Conservation (phyloP, 1,140 invertebrate species). For the Drosophila parvula region DNA sequence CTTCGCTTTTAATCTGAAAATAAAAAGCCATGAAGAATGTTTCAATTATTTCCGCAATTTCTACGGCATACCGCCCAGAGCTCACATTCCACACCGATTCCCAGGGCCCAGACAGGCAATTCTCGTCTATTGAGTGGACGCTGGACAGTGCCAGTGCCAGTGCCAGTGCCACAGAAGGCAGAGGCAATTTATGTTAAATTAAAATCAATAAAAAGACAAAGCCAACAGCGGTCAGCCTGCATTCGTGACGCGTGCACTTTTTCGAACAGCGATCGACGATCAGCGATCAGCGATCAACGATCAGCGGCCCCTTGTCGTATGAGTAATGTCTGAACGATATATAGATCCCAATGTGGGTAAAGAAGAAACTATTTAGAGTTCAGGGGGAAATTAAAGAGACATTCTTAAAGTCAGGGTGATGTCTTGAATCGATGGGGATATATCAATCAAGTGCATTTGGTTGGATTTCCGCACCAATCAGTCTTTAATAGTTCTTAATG, state of each 20-base stretch:
- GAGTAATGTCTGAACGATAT: slow-evolving; percentile 26
- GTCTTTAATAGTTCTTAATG: background rate
- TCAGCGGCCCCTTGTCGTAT: slow-evolving; percentile 34
- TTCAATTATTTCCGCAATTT: slow-evolving; percentile 43
- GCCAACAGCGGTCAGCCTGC: slow-evolving; percentile 20
- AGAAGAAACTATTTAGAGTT: slow-evolving; percentile 12
- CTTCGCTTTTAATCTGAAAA: slow-evolving; percentile 85
- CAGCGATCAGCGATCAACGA: slow-evolving; percentile 21
- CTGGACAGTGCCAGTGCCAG: slow-evolving; percentile 6
- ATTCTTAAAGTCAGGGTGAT: slow-evolving; percentile 7
- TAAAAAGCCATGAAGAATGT: slow-evolving; percentile 19
- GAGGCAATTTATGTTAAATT: slow-evolving; percentile 74
- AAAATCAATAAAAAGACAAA: slow-evolving; percentile 72
- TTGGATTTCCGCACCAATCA: slow-evolving; percentile 11
- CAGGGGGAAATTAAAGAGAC: slow-evolving; percentile 12
- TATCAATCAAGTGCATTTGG: slow-evolving; percentile 1
- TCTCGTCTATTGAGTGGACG: slow-evolving; percentile 28
- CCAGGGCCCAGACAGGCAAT: slow-evolving; percentile 30
- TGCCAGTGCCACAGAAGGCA: slow-evolving; percentile 25
- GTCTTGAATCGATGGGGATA: background rate
- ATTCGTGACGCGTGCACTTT: slow-evolving; percentile 42
- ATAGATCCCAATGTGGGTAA: background rate
- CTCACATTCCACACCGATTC: slow-evolving; percentile 35
- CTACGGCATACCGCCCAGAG: slow-evolving; percentile 2
- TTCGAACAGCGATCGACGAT: slow-evolving; percentile 23